phyloP scores from a whole-genome alignment of 2,797 vertebrate species.

The Sebastes ruberrimus region DNA sequence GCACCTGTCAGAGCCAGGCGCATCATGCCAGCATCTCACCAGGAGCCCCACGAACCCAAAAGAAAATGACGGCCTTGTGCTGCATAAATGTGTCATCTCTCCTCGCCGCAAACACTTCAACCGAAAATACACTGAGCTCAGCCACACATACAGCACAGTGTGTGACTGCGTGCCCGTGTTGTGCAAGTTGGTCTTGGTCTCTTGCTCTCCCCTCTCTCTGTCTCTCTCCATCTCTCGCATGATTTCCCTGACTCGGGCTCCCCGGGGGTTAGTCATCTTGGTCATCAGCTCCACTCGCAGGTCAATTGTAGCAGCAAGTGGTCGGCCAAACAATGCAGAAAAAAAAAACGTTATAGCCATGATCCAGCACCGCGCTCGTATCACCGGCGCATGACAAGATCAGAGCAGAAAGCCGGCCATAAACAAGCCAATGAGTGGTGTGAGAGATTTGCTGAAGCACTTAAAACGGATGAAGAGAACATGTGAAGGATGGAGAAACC shows the following conservation, averaged over 20 bases:
- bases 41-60: constrained; percentile 70
- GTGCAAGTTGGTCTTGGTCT: constrained; percentile 59
- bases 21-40: constrained; percentile 79
- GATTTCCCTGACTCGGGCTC: constrained; percentile 74
- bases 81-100: constrained; percentile 75
- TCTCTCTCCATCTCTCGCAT: constrained; percentile 77
- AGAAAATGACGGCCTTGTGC: constrained; percentile 65
- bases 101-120: constrained; percentile 54
- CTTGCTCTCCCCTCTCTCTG: constrained; percentile 62
- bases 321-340: constrained; percentile 78
- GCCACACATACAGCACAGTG: constrained; percentile 37
- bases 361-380: constrained; percentile 52
- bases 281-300: constrained; percentile 78
- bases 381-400: constrained; percentile 72
- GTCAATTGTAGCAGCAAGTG: constrained; percentile 82
- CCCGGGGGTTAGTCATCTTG: constrained; percentile 78
- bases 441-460: constrained; percentile 65
- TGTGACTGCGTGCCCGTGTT: constrained; percentile 27
- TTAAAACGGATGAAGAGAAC: constrained; percentile 64
- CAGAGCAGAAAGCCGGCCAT: constrained; percentile 68
- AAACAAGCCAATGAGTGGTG: constrained; percentile 73
- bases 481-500: constrained; percentile 37
- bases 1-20: constrained; percentile 82
- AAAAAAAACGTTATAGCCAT: constrained; percentile 55
- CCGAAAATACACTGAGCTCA: constrained; percentile 42